Evolutionary conservation across 2,113 vertebrate genomes (phyloP).

Genomic region (Neotragus pygmaeus): DNA sequence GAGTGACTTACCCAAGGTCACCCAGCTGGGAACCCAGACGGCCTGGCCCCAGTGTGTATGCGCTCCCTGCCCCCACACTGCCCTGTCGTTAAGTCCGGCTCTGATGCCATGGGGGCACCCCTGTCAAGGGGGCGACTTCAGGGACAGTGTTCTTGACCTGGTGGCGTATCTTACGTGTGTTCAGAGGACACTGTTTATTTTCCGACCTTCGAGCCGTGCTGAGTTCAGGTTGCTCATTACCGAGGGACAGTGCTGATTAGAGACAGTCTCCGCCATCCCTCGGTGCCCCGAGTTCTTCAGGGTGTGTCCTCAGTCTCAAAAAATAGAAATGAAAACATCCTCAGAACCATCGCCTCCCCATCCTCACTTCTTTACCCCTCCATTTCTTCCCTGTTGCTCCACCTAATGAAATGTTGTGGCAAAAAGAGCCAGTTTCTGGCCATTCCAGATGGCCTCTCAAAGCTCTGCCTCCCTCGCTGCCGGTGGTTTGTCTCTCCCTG

Average conservation of each 20-base stretch:
- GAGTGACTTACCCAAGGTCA: background rate
- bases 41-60: rapidly evolving
- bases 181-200: background rate
- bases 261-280: background rate
- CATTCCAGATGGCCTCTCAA: background rate
- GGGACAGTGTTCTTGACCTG: too few species aligned
- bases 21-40: background rate
- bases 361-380: background rate
- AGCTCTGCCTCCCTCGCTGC: background rate
- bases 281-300: rapidly evolving
- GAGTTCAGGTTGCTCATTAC: constrained; percentile 7
- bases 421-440: background rate
- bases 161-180: background rate
- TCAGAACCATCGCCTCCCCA: background rate
- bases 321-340: constrained; percentile 37
- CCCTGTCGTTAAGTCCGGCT: rapidly evolving
- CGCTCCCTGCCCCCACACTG: background rate
- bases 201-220: background rate
- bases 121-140: background rate
- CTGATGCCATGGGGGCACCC: background rate
- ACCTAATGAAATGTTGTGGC: background rate
- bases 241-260: constrained; percentile 15
- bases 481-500: background rate
- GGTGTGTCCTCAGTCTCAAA: constrained; percentile 34
- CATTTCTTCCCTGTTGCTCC: background rate